Evolutionary conservation across 2,797 vertebrate genomes (phyloP), one percentile per base, ranked within the genome.

Genomic region (Characodon lateralis): DNA sequence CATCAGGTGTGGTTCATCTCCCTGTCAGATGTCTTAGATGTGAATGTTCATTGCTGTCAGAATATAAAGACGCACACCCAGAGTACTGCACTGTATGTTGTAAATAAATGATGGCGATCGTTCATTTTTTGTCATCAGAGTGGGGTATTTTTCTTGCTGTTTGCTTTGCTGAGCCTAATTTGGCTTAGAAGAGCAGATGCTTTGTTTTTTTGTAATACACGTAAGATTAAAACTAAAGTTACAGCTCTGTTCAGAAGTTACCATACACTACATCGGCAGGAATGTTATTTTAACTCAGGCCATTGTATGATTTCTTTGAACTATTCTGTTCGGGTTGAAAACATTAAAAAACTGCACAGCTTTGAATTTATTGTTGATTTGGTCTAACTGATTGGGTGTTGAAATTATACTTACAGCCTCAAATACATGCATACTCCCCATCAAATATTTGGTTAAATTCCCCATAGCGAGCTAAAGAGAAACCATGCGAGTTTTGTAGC

Each of bases 81-180:
- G 68, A 75, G 8, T 71, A 63, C 71, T 80, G 18, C 74, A 28
- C 16, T 85, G 84, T 85, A 83, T 35, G 74, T 63, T 73, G 14
- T 80, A 22, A 87, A 85, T 90, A 87, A 83, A 89, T 28, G 56
- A 8, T 48, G 79, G 22, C 79, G 8, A 81, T 50, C 10, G 35
- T 59, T 53, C 0, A 20, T 78, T 1, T 68, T 4, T 58, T 58
- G 56, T 58, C 24, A 58, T 26, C 24, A 58, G 7, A 24, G 53
- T 22, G 51, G 18, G 2, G 20, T 46, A 1, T 7, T 46, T 46
- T 46, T 58, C 4, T n/a, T 58, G n/a, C 9, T 26, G n/a, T n/a
- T 58, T 26, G 24, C n/a, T 58, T 1, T 3, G 22, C 55, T 10
- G 55, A 24, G 39, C 24, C 46, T 24, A 41, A 70, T 53, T 48